Base-by-base conservation (phyloP, 1,140 invertebrate genomes). In the Bombus ignitus region DNA sequence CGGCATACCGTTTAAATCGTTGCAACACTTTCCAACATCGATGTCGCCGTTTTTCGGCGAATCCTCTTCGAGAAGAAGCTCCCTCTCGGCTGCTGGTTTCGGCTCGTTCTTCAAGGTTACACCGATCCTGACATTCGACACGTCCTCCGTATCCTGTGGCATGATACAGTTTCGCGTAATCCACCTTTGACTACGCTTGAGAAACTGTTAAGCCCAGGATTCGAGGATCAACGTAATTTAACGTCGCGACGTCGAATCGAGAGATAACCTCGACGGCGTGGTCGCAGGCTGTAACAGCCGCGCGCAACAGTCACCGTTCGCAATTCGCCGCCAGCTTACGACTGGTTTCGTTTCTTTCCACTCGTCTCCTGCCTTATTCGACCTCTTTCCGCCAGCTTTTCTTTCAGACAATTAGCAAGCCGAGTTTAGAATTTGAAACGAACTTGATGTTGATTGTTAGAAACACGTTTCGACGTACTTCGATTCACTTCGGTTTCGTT, bases 1-100 rank as follows among this genome's bases (percentile, higher is more conserved):
- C 53, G 89, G 92, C 91, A 88, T 92, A 72, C 39, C 81, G 25
- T 73, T 62, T 35, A 68, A 47, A n/a, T 87, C 39, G 25, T 73
- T 39, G 2, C 44, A 0, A 37, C 89, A 65, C 8, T 76, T 74
- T 5, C 70, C 53, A 32, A 68, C 86, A 65, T 86, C 71, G 74
- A 81, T 81, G 73, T 87, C 83, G 39, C 18, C 47, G 37, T 77
- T 65, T 28, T 59, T 47, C 66, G 65, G 13, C 15, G 18, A 3
- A 5, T 66, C 65, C 53, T 75, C n/a, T 28, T 62, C 68, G 28
- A 68, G 8, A 25, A n/a, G 28, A 22, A 6, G 66, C 53, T 47
- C 59, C 65, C 32, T n/a, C 62, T 25, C 8, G 66, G 10, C n/a
- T 13, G 25, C 28, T n/a, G 25, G 47, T 9, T 35, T 68, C 18